phyloP scores from a whole-genome alignment of 2,888 invertebrate species.

The Esperia sulphurella region DNA sequence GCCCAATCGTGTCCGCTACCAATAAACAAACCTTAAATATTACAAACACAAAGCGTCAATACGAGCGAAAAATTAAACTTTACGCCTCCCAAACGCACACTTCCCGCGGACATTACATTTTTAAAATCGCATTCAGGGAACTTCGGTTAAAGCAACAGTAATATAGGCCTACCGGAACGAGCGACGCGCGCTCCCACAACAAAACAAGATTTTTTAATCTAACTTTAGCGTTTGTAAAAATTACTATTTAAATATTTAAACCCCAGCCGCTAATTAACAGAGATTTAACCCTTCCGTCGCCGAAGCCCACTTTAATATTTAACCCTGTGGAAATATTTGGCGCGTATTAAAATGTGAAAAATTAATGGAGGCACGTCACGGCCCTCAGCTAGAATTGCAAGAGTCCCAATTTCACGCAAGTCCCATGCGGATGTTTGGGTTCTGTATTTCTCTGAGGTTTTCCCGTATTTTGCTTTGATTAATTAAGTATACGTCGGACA shows the following conservation, averaged over 20 bases:
- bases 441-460: background rate
- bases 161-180: slow-evolving; percentile 70
- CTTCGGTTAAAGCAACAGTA: slow-evolving; percentile 29
- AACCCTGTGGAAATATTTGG: slow-evolving; percentile 75
- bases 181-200: slow-evolving; percentile 42
- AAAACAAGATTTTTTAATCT: slow-evolving; percentile 75
- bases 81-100: slow-evolving; percentile 63
- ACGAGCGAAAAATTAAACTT: slow-evolving; percentile 65
- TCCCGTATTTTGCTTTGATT: too few relatives aligned
- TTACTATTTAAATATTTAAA: slow-evolving; percentile 78
- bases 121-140: slow-evolving; percentile 67
- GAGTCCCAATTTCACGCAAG: background rate
- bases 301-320: slow-evolving; percentile 71
- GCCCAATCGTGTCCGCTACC: slow-evolving; percentile 45
- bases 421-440: background rate
- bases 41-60: slow-evolving; percentile 60
- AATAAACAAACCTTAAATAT: slow-evolving; percentile 69
- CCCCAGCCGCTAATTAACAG: slow-evolving; percentile 73
- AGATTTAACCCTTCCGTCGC: slow-evolving; percentile 79
- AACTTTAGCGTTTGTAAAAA: slow-evolving; percentile 80
- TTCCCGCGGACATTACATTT: slow-evolving; percentile 67
- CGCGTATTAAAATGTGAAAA: slow-evolving; percentile 78
- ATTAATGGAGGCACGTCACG: slow-evolving; percentile 57
- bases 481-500: too few relatives aligned
- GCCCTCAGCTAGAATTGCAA: background rate